A percentile compares a stretch with the other conserved stretches of the same genome.
Conservation (phyloP, 2,797 vertebrate species). For the Sebastolobus altivelis region DNA sequence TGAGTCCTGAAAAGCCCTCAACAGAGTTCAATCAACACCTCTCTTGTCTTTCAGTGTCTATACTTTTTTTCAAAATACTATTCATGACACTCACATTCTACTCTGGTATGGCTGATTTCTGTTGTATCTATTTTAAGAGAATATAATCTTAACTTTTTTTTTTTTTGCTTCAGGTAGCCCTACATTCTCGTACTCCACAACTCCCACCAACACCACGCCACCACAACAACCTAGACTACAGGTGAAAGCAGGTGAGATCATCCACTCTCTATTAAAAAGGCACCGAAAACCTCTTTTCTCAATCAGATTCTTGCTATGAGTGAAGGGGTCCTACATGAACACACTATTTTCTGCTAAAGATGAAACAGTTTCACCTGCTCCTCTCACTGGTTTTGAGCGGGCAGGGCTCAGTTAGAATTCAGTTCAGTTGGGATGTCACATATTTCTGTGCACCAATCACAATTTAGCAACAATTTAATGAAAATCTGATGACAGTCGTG, state of each 20-base stretch:
- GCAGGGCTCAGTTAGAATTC: too few relatives aligned
- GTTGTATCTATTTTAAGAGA: neutral
- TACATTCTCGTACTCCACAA: constrained; percentile 85
- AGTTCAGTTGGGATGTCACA: too few relatives aligned
- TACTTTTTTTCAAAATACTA: neutral
- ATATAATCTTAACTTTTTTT: neutral
- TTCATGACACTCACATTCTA: neutral
- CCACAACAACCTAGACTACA: constrained; percentile 83
- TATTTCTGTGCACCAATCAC: too few relatives aligned
- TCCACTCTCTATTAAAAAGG: neutral
- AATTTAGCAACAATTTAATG: too few relatives aligned
- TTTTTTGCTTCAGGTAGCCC: constrained; percentile 81
- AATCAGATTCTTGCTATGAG: neutral
- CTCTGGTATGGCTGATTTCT: neutral
- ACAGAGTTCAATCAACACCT: neutral
- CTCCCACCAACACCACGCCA: constrained; percentile 82
- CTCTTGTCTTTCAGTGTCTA: neutral
- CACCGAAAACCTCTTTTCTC: neutral
- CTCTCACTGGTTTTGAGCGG: too few relatives aligned
- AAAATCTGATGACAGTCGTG: neutral
- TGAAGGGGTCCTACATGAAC: too few relatives aligned
- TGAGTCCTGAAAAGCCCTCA: neutral
- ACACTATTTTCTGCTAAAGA: too few relatives aligned
- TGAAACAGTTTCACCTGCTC: too few relatives aligned
- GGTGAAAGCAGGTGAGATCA: constrained; percentile 87